Evolutionary conservation across 2,888 invertebrate genomes (phyloP), one percentile per base, ranked within the genome.

Genomic region (Empis stercorea): DNA sequence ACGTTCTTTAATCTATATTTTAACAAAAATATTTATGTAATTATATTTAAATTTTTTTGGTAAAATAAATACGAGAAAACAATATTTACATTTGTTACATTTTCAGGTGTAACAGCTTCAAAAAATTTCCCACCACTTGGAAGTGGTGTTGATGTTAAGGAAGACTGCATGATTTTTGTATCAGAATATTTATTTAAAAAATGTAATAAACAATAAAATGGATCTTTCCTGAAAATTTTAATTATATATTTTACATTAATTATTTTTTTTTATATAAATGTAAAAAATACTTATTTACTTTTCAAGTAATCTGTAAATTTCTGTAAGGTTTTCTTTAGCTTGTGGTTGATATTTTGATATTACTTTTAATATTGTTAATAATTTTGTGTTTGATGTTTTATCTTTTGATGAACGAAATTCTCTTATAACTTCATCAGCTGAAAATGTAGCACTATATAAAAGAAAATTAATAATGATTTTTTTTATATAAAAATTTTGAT

Each of bases 1-100:
- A 2, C 68, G 61, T 51, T 66, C 63, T 52, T 65, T 68, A 7
- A 68, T 64, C 68, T 66, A 43, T 27, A 20, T 20, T n/a, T n/a
- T n/a, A n/a, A n/a, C n/a, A 20, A 20, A 20, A 20, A 20, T 4
- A 20, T 20, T 5, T 20, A 4, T 7, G 23, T 2, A 27, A 9
- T 27, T 4, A 4, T 27, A 27, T 2, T 6, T 3, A 27, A 27
- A 27, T 2, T 27, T 27, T 27, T 4, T 20, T 20, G 3, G 5
- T 20, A 20, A 20, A 16, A 17, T 39, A 5, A 11, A 20, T n/a
- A n/a, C n/a, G 37, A 14, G 10, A 13, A 13, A 42, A 30, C 13
- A 27, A 20, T 36, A 47, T 43, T 48, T 51, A 66, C 66, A 50
- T 63, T 55, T 11, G 61, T 61, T 2, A 66, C 57, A 48, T 58